phyloP scores from a whole-genome alignment of 2,888 invertebrate genomes.

The Brachyopa scutellaris region DNA sequence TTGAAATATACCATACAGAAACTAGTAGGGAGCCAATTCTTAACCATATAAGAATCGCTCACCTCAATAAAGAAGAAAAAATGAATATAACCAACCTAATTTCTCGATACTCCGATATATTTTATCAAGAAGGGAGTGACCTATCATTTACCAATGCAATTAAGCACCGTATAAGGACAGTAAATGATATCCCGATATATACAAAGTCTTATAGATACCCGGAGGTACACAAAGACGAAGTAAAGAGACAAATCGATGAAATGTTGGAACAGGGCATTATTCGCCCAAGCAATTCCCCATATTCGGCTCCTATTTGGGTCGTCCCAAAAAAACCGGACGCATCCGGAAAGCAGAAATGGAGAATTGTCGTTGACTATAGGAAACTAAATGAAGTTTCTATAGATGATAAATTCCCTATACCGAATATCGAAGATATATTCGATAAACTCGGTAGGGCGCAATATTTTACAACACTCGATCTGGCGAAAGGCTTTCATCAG shows the following conservation, averaged over 20 bases:
- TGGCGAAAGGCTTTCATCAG: no score
- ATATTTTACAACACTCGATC: no score
- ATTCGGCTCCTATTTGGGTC: slow-evolving; percentile 45
- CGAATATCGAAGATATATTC: background rate
- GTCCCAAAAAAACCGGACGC: slow-evolving; percentile 58
- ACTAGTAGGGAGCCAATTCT: background rate
- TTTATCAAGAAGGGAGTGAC: no score
- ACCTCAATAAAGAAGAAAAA: slow-evolving; percentile 4
- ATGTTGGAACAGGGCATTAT: background rate
- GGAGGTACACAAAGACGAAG: no score
- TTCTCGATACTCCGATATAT: background rate
- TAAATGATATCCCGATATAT: no score
- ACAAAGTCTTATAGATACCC: background rate
- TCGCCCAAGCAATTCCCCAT: background rate
- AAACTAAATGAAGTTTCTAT: no score
- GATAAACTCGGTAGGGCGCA: no score
- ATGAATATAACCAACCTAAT: background rate
- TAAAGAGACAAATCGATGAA: background rate
- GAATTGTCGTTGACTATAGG: slow-evolving; percentile 59
- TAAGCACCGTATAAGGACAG: no score
- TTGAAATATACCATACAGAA: slow-evolving; percentile 1
- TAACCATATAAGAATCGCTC: background rate
- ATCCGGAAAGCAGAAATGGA: slow-evolving; percentile 57
- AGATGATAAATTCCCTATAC: background rate
- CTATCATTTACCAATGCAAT: no score